Evolutionary conservation across 2,888 invertebrate genomes (phyloP), one percentile per base, ranked within the genome.

Genomic region (Campopleginae sp.): DNA sequence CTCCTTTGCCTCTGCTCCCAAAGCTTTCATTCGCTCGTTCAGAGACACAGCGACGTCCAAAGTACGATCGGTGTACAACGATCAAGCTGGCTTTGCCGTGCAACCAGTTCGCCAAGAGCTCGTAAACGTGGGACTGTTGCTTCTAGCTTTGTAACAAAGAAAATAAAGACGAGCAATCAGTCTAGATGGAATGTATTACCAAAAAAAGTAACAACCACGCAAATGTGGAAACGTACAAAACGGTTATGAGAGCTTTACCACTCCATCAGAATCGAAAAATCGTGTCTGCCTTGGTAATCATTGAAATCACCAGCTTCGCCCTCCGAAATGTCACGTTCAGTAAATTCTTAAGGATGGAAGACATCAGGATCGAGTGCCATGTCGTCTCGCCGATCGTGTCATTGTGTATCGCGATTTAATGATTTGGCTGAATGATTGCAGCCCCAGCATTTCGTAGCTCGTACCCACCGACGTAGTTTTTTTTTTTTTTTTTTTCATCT

Each of bases 51-150:
- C 27, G 44, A 51, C 75, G 58, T 63, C n/a, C n/a, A n/a, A 51
- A 46, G 61, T n/a, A 71, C 76, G 80, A 79, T 84, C 80, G 75
- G 70, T 78, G 82, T 86, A 80, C 74, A 86, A 87, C 86, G 87
- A 86, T 86, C 88, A 87, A 86, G 85, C 87, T 87, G 82, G 76
- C 86, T 78, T 76, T 76, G 46, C 72, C 72, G 38, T 42, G 8
- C 77, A 48, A 48, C 33, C 19, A 10, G 46, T 72, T 84, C 86
- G 42, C 84, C 84, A 80, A 81, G 54, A 42, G 82, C 87, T 87
- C 87, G 87, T 84, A 87, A 89, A 90, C 85, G 86, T 85, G 88
- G 86, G 86, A 87, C 88, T 88, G 86, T 85, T 82, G 82, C 85
- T 82, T 66, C 66, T 65, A 54, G 46, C 70, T 70, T 63, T n/a